A percentile compares a stretch with the other conserved stretches of the same genome.
These are phyloP conservation scores for Proisotoma minuta DNA, from an alignment of 2,888 invertebrate genomes.

Conservation along the genomic window DNA sequence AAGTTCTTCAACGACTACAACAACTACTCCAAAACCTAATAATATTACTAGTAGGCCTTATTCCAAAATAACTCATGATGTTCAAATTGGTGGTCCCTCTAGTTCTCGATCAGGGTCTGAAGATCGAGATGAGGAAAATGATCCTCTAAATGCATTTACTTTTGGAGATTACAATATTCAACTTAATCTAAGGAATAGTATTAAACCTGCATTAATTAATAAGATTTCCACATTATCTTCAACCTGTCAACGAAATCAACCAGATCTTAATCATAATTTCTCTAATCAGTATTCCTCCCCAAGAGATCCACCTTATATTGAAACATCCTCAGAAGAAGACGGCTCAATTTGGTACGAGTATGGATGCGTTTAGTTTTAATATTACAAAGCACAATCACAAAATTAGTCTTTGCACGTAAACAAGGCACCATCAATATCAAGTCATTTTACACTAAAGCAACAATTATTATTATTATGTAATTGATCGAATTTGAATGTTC, in stretches of 20 bases:
- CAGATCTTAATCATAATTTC: slow-evolving; percentile 15
- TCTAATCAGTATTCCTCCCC: slow-evolving; percentile 4
- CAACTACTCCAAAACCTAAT: no score
- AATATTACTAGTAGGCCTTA: no score
- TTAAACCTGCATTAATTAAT: slow-evolving; percentile 36
- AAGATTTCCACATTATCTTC: slow-evolving; percentile 35
- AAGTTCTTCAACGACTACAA: no score
- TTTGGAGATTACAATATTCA: slow-evolving; percentile 37
- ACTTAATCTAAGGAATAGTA: slow-evolving; percentile 37
- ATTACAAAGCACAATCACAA: neutral
- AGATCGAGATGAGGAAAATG: slow-evolving; percentile 6
- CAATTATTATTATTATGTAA: slow-evolving; percentile 13
- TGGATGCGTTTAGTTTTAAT: slow-evolving; percentile 39
- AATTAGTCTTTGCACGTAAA: slow-evolving; percentile 9
- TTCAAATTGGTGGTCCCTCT: neutral
- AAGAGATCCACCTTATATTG: slow-evolving; percentile 6
- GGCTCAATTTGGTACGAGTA: slow-evolving; percentile 47
- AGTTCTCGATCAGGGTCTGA: no score
- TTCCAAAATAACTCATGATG: slow-evolving; percentile 2
- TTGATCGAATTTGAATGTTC: neutral
- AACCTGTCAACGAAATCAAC: slow-evolving; percentile 15
- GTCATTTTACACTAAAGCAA: slow-evolving; percentile 23
- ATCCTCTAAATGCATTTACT: slow-evolving; percentile 21
- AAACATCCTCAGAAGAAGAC: slow-evolving; percentile 44
- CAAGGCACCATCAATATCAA: slow-evolving; percentile 4